Percentiles rank a stretch among this genome's conserved stretches.
These are phyloP conservation scores for Lasioglossum albipes DNA, from an alignment of 1,140 invertebrate genomes.

Conservation along the genomic window DNA sequence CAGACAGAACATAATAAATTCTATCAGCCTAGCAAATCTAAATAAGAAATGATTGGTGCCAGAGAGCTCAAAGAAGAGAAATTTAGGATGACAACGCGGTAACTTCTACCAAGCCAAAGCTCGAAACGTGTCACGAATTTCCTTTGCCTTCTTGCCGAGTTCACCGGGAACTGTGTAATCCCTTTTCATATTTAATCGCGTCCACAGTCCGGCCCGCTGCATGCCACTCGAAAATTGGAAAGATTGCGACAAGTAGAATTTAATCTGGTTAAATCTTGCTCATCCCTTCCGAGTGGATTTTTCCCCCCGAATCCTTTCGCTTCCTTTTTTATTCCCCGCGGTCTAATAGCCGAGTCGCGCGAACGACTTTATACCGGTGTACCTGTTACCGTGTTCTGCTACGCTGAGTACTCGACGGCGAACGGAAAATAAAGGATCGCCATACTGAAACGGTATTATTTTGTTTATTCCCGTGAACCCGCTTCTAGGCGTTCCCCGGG, in stretches of 20 bases:
- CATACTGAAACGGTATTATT: neutral
- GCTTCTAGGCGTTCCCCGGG: too few species aligned
- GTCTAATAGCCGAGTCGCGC: neutral
- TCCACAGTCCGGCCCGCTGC: neutral
- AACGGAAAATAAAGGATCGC: neutral
- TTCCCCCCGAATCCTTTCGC: neutral
- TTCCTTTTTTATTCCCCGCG: neutral
- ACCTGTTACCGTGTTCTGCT: neutral
- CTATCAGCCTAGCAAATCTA: too few species aligned
- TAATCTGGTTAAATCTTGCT: constrained; percentile 19
- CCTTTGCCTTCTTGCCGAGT: neutral
- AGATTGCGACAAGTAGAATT: neutral
- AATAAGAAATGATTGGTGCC: too few species aligned
- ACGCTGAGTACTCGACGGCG: neutral
- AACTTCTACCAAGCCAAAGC: too few species aligned
- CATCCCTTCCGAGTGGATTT: neutral
- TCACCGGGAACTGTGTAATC: constrained; percentile 31
- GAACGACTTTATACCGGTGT: neutral
- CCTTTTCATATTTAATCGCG: constrained; percentile 38
- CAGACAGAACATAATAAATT: too few species aligned
- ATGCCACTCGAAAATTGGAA: constrained; percentile 13
- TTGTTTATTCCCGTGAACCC: too few species aligned
- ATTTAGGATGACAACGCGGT: too few species aligned
- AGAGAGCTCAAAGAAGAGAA: too few species aligned
- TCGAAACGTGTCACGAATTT: constrained; percentile 44